phyloP scores from a whole-genome alignment of 1,140 invertebrate species.

The Dryas iulia region DNA sequence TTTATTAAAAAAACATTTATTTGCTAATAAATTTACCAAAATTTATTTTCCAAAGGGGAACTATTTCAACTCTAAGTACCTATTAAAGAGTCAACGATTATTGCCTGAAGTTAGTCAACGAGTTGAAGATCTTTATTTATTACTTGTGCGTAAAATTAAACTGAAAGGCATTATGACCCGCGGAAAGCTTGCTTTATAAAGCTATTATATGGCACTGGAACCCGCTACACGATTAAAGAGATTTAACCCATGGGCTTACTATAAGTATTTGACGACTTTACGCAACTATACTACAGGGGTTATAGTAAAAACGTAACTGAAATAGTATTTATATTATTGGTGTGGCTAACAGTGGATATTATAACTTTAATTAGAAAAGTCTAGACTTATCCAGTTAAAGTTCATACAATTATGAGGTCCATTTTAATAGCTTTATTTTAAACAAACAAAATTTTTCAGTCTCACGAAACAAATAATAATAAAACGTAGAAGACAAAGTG shows the following conservation, averaged over 20 bases:
- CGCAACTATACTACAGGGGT: neutral
- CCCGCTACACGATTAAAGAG: conserved; percentile 51
- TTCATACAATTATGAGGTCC: too few species aligned
- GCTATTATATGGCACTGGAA: conserved; percentile 10
- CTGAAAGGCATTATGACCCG: conserved; percentile 17
- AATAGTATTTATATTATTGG: too few species aligned
- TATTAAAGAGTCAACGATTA: conserved; percentile 9
- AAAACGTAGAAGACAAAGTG: too few species aligned
- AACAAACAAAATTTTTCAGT: too few species aligned
- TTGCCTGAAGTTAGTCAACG: conserved; percentile 4
- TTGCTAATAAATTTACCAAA: neutral
- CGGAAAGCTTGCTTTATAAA: conserved; percentile 44
- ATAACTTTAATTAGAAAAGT: too few species aligned
- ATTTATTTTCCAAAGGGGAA: neutral
- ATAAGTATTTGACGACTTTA: neutral
- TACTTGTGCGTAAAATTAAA: conserved; percentile 16
- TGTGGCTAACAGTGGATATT: too few species aligned
- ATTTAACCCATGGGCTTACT: conserved; percentile 47
- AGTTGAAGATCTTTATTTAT: conserved; percentile 13
- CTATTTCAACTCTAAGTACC: neutral
- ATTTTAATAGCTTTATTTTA: too few species aligned
- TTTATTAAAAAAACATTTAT: neutral
- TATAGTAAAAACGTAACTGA: neutral
- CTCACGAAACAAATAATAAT: too few species aligned
- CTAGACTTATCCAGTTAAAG: too few species aligned